Percentiles rank a stretch among this genome's conserved stretches.
phyloP scores from a whole-genome alignment of 2,113 vertebrate species.

The Heloderma charlesbogerti region DNA sequence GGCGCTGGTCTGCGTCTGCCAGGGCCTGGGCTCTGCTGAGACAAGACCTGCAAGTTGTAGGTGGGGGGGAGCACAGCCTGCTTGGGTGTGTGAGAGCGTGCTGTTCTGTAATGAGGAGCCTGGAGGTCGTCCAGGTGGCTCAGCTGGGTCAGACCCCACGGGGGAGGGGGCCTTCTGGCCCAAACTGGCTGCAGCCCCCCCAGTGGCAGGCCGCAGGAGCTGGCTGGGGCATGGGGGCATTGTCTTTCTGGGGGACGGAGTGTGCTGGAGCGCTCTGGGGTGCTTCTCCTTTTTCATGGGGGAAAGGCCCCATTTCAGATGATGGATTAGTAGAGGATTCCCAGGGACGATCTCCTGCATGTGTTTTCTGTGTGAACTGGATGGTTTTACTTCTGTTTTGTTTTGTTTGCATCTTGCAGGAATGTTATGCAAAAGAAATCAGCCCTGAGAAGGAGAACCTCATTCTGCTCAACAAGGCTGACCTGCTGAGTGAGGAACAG shows the following conservation, averaged over 20 bases:
- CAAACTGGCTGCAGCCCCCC: too few species aligned
- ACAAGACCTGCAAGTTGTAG: background rate
- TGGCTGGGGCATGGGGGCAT: too few species aligned
- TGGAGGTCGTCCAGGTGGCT: too few species aligned
- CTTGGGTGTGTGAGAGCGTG: too few species aligned
- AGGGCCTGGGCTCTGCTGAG: background rate
- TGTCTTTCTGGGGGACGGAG: too few species aligned
- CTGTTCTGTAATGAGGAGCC: too few species aligned
- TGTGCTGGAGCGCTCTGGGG: too few species aligned
- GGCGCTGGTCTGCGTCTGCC: too few species aligned
- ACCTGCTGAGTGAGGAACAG: conserved; percentile 89
- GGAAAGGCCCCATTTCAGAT: too few species aligned
- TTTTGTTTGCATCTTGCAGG: conserved; percentile 76
- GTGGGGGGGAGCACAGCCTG: background rate
- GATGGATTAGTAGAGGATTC: background rate
- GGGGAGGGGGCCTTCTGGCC: too few species aligned
- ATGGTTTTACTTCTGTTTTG: background rate
- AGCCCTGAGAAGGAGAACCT: conserved; percentile 89
- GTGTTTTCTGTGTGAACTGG: background rate
- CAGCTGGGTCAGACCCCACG: background rate
- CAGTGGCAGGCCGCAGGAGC: too few species aligned
- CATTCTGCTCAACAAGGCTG: conserved; percentile 94
- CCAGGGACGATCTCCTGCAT: background rate
- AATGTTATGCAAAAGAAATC: conserved; percentile 89
- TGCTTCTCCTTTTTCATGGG: background rate